These are phyloP conservation scores for Coptodon rendalli DNA, from an alignment of 2,113 vertebrate genomes.

Conservation along the genomic window DNA sequence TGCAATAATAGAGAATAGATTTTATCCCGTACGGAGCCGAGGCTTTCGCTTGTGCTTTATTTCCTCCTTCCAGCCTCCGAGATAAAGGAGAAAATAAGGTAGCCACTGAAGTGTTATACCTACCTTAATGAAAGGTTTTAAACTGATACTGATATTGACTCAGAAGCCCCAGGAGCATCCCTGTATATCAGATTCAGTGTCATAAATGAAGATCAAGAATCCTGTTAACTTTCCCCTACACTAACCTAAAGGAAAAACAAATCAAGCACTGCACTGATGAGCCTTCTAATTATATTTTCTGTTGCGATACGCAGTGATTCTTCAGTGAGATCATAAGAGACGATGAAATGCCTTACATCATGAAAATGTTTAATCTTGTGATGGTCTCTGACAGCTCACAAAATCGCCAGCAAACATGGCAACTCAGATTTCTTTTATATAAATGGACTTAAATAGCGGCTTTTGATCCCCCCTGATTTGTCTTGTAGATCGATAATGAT, in stretches of 20 bases:
- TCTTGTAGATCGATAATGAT: constrained; percentile 45
- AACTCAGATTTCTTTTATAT: neutral
- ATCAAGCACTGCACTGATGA: neutral
- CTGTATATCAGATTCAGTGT: constrained; percentile 28
- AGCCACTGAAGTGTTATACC: constrained; percentile 61
- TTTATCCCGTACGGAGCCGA: constrained; percentile 64
- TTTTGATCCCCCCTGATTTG: neutral
- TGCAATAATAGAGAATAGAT: constrained; percentile 74
- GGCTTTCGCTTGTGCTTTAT: constrained; percentile 60
- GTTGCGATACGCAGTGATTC: neutral
- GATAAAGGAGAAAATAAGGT: constrained; percentile 63
- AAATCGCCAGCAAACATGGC: neutral
- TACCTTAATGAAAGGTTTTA: constrained; percentile 58
- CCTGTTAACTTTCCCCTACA: constrained; percentile 17
- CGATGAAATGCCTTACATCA: neutral
- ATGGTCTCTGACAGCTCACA: neutral
- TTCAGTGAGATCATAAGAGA: neutral
- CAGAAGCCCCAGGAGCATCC: constrained; percentile 13
- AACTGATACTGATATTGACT: constrained; percentile 53
- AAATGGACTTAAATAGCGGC: neutral
- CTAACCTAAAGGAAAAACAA: constrained; percentile 21
- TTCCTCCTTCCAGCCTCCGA: constrained; percentile 57
- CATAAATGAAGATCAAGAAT: constrained; percentile 52
- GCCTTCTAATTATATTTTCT: constrained; percentile 5
- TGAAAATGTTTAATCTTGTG: neutral